Evolutionary conservation across 2,888 invertebrate genomes (phyloP).

Genomic region (Scaptomyza flava): DNA sequence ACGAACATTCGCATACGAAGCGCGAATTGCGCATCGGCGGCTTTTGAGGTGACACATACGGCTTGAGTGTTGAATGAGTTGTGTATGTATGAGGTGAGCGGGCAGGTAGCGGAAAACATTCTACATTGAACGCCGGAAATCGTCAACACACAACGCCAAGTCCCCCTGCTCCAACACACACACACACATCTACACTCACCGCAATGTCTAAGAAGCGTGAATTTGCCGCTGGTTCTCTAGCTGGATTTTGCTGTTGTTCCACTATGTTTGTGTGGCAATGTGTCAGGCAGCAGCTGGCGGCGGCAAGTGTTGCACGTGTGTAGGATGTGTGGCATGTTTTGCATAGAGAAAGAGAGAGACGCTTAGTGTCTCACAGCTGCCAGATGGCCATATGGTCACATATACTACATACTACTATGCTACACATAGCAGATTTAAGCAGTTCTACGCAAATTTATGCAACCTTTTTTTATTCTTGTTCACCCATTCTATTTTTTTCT

Average conservation of each 20-base stretch:
- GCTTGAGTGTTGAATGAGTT: constrained; percentile 27
- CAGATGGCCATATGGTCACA: constrained; percentile 24
- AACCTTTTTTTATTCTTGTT: constrained; percentile 37
- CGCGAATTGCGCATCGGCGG: constrained; percentile 66
- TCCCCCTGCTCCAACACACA: not conserved
- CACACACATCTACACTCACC: constrained; percentile 1
- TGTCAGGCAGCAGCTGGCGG: constrained; percentile 52
- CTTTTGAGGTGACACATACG: constrained; percentile 66
- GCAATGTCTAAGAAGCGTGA: constrained; percentile 67
- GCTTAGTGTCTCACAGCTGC: constrained; percentile 23
- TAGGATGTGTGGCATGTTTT: constrained; percentile 66
- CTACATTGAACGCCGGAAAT: constrained; percentile 54
- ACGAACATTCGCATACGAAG: constrained; percentile 26
- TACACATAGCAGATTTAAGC: constrained; percentile 64
- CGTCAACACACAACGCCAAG: constrained; percentile 57
- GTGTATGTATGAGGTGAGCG: constrained; percentile 7
- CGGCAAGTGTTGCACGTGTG: constrained; percentile 37
- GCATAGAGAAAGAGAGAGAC: constrained; percentile 33
- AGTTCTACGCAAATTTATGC: constrained; percentile 67
- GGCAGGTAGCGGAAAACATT: constrained; percentile 34
- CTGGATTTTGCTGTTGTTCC: constrained; percentile 27
- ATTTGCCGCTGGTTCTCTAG: constrained; percentile 52
- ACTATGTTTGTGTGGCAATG: constrained; percentile 48
- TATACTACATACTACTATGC: constrained; percentile 1
- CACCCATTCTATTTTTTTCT: constrained; percentile 17